Evolutionary conservation across 2,797 vertebrate genomes (phyloP).

Genomic region (Tiaroga cobitis): DNA sequence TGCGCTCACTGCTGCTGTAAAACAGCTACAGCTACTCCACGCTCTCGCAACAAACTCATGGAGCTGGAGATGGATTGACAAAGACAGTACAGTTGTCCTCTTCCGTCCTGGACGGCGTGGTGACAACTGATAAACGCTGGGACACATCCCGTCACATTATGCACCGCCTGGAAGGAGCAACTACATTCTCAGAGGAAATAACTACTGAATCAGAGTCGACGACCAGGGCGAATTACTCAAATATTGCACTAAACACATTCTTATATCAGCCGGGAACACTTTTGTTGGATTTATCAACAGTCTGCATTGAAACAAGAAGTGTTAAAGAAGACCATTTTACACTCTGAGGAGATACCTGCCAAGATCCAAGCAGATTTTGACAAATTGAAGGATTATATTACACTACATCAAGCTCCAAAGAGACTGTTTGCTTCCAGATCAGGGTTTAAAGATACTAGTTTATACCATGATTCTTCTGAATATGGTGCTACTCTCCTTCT

Average conservation of each 20-base stretch:
- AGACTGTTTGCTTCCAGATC: conserved; percentile 24
- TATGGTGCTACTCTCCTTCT: conserved; percentile 36
- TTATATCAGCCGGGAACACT: conserved; percentile 1
- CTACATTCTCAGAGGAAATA: conserved; percentile 26
- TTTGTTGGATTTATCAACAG: conserved; percentile 15
- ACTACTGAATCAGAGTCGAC: not conserved
- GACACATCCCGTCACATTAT: not conserved
- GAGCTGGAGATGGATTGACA: conserved; percentile 95
- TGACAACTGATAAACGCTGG: conserved; percentile 44
- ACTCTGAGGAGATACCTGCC: not conserved
- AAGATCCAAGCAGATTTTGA: not conserved
- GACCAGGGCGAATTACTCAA: not conserved
- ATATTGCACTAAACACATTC: conserved; percentile 26
- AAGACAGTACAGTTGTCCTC: conserved; percentile 60
- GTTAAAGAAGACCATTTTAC: not conserved
- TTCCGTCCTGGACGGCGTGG: conserved; percentile 64
- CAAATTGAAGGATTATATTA: conserved; percentile 35
- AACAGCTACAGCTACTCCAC: conserved; percentile 71
- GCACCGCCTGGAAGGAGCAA: not conserved
- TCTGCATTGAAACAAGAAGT: not conserved
- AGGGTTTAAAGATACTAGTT: conserved; percentile 39
- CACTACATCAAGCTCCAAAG: conserved; percentile 45
- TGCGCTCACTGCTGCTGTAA: conserved; percentile 93
- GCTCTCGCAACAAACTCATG: conserved; percentile 89
- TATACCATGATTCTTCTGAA: conserved; percentile 35